Evolutionary conservation across 2,888 invertebrate species (phyloP).

Genomic region (Drosophila birchii): DNA sequence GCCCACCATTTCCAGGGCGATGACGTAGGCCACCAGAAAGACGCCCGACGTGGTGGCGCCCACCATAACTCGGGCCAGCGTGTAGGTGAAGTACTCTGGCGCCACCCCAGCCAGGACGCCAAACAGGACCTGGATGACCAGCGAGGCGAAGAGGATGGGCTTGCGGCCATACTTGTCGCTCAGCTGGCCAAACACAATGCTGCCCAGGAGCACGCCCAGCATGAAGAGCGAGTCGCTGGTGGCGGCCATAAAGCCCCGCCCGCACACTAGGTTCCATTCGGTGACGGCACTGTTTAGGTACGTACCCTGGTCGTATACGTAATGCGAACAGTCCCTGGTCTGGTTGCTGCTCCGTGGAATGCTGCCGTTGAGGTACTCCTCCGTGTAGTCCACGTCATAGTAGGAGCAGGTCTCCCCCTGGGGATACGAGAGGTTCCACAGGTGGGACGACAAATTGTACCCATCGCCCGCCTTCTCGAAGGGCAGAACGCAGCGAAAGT

Average conservation of each 20-base stretch:
- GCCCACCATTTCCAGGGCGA: conserved; percentile 91
- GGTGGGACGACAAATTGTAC: conserved; percentile 84
- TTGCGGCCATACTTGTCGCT: conserved; percentile 90
- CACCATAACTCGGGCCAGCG: conserved; percentile 88
- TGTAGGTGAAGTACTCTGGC: conserved; percentile 89
- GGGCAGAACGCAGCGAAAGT: conserved; percentile 88
- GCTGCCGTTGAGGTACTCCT: conserved; percentile 77
- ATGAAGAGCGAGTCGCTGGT: conserved; percentile 88
- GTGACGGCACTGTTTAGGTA: conserved; percentile 88
- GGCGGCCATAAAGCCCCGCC: conserved; percentile 87
- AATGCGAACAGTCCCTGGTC: conserved; percentile 85
- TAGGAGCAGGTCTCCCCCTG: conserved; percentile 86
- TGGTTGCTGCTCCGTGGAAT: conserved; percentile 65
- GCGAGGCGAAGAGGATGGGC: conserved; percentile 89
- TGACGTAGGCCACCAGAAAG: conserved; percentile 91
- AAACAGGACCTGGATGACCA: conserved; percentile 89
- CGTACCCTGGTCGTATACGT: conserved; percentile 87
- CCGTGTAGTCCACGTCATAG: conserved; percentile 84
- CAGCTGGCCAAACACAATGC: conserved; percentile 89
- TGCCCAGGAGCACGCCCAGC: conserved; percentile 90
- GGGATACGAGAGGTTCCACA: conserved; percentile 86
- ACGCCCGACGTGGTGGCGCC: conserved; percentile 91
- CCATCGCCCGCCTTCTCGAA: conserved; percentile 85
- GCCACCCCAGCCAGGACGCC: conserved; percentile 89
- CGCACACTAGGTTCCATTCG: conserved; percentile 90